Base-by-base conservation (phyloP, 2,888 invertebrate genomes). In the Conops quadrifasciatus region DNA sequence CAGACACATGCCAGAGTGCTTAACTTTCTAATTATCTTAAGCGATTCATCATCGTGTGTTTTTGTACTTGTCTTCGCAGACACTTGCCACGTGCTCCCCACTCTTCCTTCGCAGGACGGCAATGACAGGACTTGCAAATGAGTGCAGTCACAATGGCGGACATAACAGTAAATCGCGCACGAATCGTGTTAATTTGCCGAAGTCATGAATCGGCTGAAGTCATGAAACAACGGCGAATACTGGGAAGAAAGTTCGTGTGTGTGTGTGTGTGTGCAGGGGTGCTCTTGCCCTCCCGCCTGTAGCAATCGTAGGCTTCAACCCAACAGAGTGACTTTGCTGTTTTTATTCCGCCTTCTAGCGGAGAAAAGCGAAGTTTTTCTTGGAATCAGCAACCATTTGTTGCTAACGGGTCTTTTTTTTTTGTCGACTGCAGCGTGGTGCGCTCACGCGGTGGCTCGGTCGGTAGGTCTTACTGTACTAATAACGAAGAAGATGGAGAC, bases 131-230 rank as follows among this genome's bases (percentile, higher is more conserved):
- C 60, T 68, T 68, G 60, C 60, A 68, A 68, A 68, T 60, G 67
- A 68, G 60, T 49, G 59, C 67, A 68, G 67, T 60, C 67, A 68
- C 67, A 59, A 43, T 28, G 62, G 51, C 60, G 60, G 68, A 68
- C 68, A 56, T 49, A 62, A 60, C 68, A 60, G 68, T 68, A 68
- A 68, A 68, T 62, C 49, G 66, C 63, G 63, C 70, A 73, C 69
- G 75, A 75, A 72, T 75, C 72, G 76, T 75, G 76, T 76, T 75
- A 75, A 76, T 76, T 76, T 76, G 76, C 72, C 72, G 72, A 75
- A 75, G 75, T 75, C 76, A 76, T 73, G 76, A 72, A 72, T 73
- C 70, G 71, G 70, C 72, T 71, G 67, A 19, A 36, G 26, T 24
- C 36, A 9, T 16, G 15, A 28, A 16, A 16, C n/a, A n/a, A n/a